Percentiles rank a stretch among this genome's conserved stretches.
phyloP scores from a whole-genome alignment of 1,140 invertebrate genomes.

The Onthophagus taurus region DNA sequence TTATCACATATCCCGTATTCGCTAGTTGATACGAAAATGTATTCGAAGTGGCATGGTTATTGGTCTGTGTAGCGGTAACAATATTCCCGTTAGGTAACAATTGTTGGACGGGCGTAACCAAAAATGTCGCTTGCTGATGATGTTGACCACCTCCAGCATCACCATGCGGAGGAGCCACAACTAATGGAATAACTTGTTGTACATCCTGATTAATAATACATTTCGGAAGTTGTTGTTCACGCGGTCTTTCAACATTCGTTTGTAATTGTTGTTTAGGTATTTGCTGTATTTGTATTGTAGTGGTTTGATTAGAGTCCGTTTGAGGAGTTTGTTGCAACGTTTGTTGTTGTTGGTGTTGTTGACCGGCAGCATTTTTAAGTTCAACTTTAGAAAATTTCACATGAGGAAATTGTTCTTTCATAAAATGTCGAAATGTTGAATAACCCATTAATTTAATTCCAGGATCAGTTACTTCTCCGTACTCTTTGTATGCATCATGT shows the following conservation, averaged over 20 bases:
- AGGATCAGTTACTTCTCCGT: constrained; percentile 55
- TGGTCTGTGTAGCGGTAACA: constrained; percentile 28
- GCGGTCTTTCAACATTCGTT: constrained; percentile 38
- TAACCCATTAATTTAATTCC: constrained; percentile 67
- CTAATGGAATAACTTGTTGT: constrained; percentile 51
- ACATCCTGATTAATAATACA: constrained; percentile 35
- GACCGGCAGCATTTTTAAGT: constrained; percentile 40
- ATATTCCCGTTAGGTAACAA: constrained; percentile 38
- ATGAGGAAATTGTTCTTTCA: constrained; percentile 72
- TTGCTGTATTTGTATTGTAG: constrained; percentile 38
- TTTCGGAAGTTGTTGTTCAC: constrained; percentile 47
- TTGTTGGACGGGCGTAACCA: constrained; percentile 51
- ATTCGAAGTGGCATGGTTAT: constrained; percentile 28
- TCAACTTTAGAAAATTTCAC: constrained; percentile 64
- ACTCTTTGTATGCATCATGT: constrained; percentile 62
- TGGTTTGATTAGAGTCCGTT: constrained; percentile 41
- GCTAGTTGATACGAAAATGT: constrained; percentile 36
- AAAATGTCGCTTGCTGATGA: constrained; percentile 44
- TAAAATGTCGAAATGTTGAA: constrained; percentile 67
- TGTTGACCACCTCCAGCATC: constrained; percentile 23
- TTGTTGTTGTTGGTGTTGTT: constrained; percentile 40
- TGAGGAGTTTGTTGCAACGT: constrained; percentile 36
- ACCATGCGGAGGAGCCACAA: constrained; percentile 45
- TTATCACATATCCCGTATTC: constrained; percentile 36
- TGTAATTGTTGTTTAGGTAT: constrained; percentile 36